Conservation (phyloP, 1,140 invertebrate genomes). For the Hetaerina americana region DNA sequence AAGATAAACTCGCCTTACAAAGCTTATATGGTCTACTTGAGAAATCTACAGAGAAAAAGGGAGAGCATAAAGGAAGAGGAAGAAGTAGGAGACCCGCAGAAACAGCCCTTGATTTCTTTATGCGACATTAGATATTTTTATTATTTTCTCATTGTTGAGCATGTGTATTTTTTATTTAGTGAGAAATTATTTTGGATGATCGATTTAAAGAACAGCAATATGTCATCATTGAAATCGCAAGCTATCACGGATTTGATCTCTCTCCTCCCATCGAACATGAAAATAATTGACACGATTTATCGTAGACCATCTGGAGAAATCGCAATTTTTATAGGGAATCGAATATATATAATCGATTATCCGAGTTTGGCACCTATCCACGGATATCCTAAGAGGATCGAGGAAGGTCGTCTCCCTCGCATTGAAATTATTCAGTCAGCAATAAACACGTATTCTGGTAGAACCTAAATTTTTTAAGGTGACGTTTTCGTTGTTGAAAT, state of each 20-base stretch:
- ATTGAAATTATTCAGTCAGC: not conserved
- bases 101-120: not conserved
- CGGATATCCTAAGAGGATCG: not conserved
- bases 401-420: not conserved
- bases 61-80: not conserved
- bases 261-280: not conserved
- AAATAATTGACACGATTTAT: not conserved
- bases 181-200: not conserved
- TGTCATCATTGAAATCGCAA: not conserved
- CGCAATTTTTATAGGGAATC: not conserved
- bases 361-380: not conserved
- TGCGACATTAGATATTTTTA: not conserved
- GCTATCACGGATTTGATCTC: not conserved
- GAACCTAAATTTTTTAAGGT: not conserved
- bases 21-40: not conserved
- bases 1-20: not conserved
- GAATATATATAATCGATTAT: not conserved
- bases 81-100: not conserved
- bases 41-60: not conserved
- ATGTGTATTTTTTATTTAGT: not conserved
- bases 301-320: not conserved
- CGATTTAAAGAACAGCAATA: not conserved
- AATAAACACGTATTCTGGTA: not conserved
- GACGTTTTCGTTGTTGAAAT: not conserved
- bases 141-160: not conserved